A percentile compares a stretch with the other conserved stretches of the same genome.
Conservation (phyloP, 2,113 vertebrate species). For the Tapirus terrestris region DNA sequence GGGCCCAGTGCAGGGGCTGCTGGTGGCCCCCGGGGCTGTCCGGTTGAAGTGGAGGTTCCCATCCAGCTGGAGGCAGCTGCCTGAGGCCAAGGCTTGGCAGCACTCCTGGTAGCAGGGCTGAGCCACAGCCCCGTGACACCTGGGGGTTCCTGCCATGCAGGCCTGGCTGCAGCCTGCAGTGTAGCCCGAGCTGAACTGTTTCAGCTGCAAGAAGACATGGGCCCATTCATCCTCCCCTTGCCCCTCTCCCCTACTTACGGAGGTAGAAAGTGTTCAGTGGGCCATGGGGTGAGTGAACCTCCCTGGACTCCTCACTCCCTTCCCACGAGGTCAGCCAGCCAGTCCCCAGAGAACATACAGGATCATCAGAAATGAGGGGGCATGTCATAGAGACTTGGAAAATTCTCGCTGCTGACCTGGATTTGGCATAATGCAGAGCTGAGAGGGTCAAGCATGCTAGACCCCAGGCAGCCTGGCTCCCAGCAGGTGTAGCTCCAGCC, state of each 20-base stretch:
- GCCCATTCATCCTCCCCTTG: neutral
- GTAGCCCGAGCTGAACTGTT: constrained; percentile 80
- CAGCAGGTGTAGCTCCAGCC: neutral
- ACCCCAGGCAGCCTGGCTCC: neutral
- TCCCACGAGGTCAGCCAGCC: neutral
- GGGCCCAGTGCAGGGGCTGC: neutral
- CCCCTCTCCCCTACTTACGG: too few relatives aligned
- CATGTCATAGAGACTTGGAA: neutral
- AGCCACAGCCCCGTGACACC: constrained; percentile 62
- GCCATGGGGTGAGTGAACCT: neutral
- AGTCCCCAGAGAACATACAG: neutral
- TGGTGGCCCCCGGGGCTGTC: constrained; percentile 55
- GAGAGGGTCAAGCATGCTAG: neutral
- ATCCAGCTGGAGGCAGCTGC: constrained; percentile 88
- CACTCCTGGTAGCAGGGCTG: constrained; percentile 87
- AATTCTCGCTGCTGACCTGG: neutral
- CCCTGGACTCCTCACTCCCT: neutral
- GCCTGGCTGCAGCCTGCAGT: constrained; percentile 84
- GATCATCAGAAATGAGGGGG: neutral
- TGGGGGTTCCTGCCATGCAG: constrained; percentile 80
- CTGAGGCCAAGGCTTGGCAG: constrained; percentile 82
- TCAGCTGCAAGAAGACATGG: constrained; percentile 85
- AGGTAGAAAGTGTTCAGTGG: neutral
- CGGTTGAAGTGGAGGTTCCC: constrained; percentile 84
- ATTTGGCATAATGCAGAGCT: neutral